Evolutionary conservation across 2,888 invertebrate genomes (phyloP).

Genomic region (Meiosimyza platycephala): DNA sequence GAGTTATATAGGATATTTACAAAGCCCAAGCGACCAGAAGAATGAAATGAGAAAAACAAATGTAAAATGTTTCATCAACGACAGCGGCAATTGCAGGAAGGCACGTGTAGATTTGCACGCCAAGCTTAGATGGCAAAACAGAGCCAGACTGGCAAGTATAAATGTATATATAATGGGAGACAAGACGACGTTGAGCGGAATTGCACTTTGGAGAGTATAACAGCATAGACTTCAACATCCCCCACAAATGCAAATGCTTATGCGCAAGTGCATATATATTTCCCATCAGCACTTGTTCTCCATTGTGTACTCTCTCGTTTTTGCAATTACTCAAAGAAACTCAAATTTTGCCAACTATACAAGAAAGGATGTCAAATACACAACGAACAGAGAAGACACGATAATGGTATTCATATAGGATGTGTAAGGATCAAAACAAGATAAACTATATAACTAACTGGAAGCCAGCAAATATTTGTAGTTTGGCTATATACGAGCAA

Average conservation of each 20-base stretch:
- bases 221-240: not conserved
- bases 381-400: conserved; percentile 1
- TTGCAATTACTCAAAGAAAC: not conserved
- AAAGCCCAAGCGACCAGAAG: not conserved
- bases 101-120: conserved; percentile 8
- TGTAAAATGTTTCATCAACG: not conserved
- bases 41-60: no score
- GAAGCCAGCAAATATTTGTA: not conserved
- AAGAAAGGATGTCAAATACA: not conserved
- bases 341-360: not conserved
- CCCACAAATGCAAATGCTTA: not conserved
- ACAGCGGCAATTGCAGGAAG: not conserved
- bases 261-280: conserved; percentile 1
- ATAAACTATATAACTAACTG: not conserved
- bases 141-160: no score
- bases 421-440: not conserved
- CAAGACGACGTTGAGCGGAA: no score
- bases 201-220: no score
- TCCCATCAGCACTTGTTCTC: no score
- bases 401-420: not conserved
- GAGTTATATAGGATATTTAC: not conserved
- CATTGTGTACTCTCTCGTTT: not conserved
- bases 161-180: no score
- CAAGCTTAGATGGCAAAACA: not conserved
- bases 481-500: not conserved